Base-by-base conservation (phyloP, 2,797 vertebrate genomes). In the Melanitta fusca region DNA sequence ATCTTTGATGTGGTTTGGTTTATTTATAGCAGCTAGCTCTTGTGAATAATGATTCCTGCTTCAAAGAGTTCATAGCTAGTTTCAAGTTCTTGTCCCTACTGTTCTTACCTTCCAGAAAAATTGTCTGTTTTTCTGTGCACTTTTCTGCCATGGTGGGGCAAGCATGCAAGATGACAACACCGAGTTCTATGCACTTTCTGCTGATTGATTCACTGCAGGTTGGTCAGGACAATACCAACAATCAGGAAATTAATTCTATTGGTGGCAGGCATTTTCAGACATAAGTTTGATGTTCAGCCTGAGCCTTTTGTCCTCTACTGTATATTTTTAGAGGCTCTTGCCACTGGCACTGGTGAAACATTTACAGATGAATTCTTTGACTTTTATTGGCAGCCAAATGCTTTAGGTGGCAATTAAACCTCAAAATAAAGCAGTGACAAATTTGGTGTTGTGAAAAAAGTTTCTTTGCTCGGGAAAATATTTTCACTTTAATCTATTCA, bases 371-470 rank as follows among this genome's bases (percentile, higher is more conserved):
- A 95, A 88, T 95, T 91, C n/a, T 91, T 83, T 95, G 80, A 95
- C 87, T 95, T 96, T 71, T 79, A 56, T 88, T 95, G 91, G 87
- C 92, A 93, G 92, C 72, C 85, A 95, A 94, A 91, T 88, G 90
- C 85, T 97, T 77, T 92, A 93, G 94, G 95, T 95, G 88, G 89
- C 80, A 97, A 92, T 96, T 95, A 95, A 95, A 88, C 74, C 62
- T 60, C 88, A 91, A 93, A 92, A 93, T 86, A 88, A 79, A 93
- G 34, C 88, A 75, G 45, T 54, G 79, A 91, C 36, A 95, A 91
- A 89, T 85, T 62, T 56, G 30, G 61, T 91, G 57, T 69, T 89
- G 75, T 72, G 88, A 78, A 89, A 91, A 90, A 94, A 74, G 51
- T 82, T 80, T 80, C 28, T 85, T 89, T 87, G 27, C 83, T 91